Evolutionary conservation across 2,797 vertebrate genomes (phyloP), one percentile per base, ranked within the genome.

Genomic region (Microhierax caerulescens): DNA sequence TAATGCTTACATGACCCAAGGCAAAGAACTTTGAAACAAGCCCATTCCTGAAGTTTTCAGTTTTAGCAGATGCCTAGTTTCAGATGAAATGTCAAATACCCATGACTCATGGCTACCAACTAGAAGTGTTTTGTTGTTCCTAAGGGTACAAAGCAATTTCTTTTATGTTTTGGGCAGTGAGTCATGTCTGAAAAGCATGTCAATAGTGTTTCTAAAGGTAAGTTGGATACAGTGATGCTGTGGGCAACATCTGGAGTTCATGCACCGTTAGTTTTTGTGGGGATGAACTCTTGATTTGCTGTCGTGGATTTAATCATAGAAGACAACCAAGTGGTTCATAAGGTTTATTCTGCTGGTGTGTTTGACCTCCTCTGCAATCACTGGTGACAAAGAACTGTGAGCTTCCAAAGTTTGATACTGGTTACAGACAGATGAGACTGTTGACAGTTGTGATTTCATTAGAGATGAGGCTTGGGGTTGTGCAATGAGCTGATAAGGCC

Each of bases 11-110:
- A 6, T 67, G 63, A 89, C 74, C 21, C 21, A 87, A 79, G 85
- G 90, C 88, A 92, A 90, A 54, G 65, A 63, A 73, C n/a, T 92
- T 67, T 45, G 39, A 86, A 95, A 93, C 94, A 97, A 95, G 90
- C 28, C 85, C 6, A 2, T 89, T 96, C 94, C 68, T 95, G 96
- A 96, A 95, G 57, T 93, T 90, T 87, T 80, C 63, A 5, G 28
- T 87, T 76, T 68, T 41, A 88, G 51, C 53, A 79, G 56, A 53
- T 93, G 27, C 15, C 25, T 79, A 5, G 1, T 74, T 83, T 79
- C 47, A 86, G 91, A 73, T 59, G 54, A 45, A 78, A 56, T 69
- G 73, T 88, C 32, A 95, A 82, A 87, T 76, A 45, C 7, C 13
- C 25, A 3, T 88, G 87, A 75, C 27, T 96, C 21, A 45, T 19